Conservation (phyloP, 2,888 invertebrate genomes). For the Drosophila merina region DNA sequence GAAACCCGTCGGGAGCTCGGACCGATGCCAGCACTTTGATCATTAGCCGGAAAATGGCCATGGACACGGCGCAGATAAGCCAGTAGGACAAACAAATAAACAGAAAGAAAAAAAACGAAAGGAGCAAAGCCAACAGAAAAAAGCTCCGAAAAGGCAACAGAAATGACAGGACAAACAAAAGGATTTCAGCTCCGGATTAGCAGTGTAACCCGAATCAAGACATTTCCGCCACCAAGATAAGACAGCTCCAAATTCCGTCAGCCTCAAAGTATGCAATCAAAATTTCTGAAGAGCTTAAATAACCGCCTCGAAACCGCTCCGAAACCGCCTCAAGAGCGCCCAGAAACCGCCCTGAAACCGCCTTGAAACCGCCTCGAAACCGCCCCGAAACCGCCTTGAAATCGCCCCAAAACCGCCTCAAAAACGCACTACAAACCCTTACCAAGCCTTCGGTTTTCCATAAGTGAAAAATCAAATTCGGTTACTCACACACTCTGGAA, state of each 20-base stretch:
- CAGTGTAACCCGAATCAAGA: constrained; percentile 54
- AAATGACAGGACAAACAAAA: constrained; percentile 50
- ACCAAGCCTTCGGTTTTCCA: constrained; percentile 19
- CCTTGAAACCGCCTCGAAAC: constrained; percentile 18
- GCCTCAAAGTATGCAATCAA: constrained; percentile 29
- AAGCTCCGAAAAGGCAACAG: neutral
- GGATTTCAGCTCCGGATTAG: constrained; percentile 57
- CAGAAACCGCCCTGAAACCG: constrained; percentile 31
- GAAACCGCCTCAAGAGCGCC: constrained; percentile 28
- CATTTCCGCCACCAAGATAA: constrained; percentile 31
- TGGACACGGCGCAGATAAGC: constrained; percentile 56
- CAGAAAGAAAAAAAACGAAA: neutral
- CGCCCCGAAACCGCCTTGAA: constrained; percentile 20
- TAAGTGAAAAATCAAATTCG: constrained; percentile 41
- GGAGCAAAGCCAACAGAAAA: constrained; percentile 13
- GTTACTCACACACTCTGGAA: constrained; percentile 20
- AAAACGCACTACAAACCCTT: constrained; percentile 42
- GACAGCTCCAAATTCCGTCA: constrained; percentile 27
- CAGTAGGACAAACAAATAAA: constrained; percentile 22
- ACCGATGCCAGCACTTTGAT: constrained; percentile 58
- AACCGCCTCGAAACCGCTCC: constrained; percentile 24
- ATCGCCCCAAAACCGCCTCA: constrained; percentile 23
- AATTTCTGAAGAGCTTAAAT: constrained; percentile 6
- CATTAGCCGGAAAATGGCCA: constrained; percentile 68
- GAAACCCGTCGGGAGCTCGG: constrained; percentile 21